Evolutionary conservation across 2,888 invertebrate genomes (phyloP), one percentile per base, ranked within the genome.

Genomic region (Euzophera pinguis): DNA sequence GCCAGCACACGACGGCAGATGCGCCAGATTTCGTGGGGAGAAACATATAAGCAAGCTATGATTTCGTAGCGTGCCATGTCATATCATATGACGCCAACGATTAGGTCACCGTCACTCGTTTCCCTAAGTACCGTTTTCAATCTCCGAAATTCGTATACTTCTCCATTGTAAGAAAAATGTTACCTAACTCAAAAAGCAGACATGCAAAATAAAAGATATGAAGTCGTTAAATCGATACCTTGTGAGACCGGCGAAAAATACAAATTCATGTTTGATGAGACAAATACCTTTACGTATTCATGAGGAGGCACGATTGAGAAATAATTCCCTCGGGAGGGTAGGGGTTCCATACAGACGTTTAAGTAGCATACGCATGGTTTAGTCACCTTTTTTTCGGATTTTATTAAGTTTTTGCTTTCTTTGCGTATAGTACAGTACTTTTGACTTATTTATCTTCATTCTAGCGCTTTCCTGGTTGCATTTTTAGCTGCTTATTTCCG

Each of bases 181-280:
- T 14, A 9, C 3, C 39, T 8, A n/a, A 13, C 1, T 22, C 2
- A 13, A 13, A 38, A 38, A 14, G 14, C 14, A 38, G 16, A 9
- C 10, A 10, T 7, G 7, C 8, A 48, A 37, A 34, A 48, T 10
- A 38, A 49, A 49, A 38, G 49, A 37, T 27, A 37, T 1, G 34
- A 17, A 34, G 48, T 22, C 29, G 27, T 50, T 39, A 42, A 54
- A 54, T 54, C 54, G 54, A 54, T 51, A 53, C 35, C 45, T 34
- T 41, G 35, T 35, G 41, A 29, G 49, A 9, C 2, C 14, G 54
- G 50, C 50, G 53, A 54, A 54, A 54, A 41, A 54, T 47, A 54
- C 54, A 37, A 47, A 54, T 54, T 54, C 54, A 54, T 54, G 47
- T 50, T 54, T 54, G 54, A 54, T 51, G 54, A 51, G 50, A 37